Conservation (phyloP, 2,797 vertebrate genomes). For the Xenopus petersii region DNA sequence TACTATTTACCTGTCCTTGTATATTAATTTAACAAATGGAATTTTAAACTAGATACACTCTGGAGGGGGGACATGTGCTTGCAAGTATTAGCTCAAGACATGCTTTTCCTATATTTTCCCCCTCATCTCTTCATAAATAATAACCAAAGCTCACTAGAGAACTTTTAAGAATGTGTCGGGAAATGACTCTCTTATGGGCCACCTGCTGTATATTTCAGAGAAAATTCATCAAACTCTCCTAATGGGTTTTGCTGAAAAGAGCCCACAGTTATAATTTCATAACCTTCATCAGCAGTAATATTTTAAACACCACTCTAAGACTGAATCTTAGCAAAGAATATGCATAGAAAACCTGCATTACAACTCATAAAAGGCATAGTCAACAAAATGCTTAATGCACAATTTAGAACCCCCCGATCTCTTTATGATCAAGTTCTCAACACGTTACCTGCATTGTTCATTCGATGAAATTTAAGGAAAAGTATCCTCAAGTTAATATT, state of each 20-base stretch:
- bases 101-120: not conserved
- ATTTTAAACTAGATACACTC: not conserved
- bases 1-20: no score
- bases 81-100: not conserved
- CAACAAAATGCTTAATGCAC: not conserved
- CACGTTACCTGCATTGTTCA: not conserved
- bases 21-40: not conserved
- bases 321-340: constrained; percentile 6
- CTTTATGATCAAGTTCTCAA: not conserved
- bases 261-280: constrained; percentile 37
- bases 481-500: no score
- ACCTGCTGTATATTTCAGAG: constrained; percentile 28
- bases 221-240: constrained; percentile 36
- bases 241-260: constrained; percentile 32
- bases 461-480: no score
- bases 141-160: constrained; percentile 24
- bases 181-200: constrained; percentile 25
- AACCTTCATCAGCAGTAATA: constrained; percentile 37
- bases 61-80: not conserved
- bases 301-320: constrained; percentile 33
- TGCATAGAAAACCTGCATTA: constrained; percentile 5
- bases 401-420: not conserved
- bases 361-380: constrained; percentile 3
- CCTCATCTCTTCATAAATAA: not conserved
- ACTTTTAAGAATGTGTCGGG: constrained; percentile 11